These are phyloP conservation scores for Aleiodes alternator DNA, from an alignment of 2,888 invertebrate genomes.

Conservation along the genomic window DNA sequence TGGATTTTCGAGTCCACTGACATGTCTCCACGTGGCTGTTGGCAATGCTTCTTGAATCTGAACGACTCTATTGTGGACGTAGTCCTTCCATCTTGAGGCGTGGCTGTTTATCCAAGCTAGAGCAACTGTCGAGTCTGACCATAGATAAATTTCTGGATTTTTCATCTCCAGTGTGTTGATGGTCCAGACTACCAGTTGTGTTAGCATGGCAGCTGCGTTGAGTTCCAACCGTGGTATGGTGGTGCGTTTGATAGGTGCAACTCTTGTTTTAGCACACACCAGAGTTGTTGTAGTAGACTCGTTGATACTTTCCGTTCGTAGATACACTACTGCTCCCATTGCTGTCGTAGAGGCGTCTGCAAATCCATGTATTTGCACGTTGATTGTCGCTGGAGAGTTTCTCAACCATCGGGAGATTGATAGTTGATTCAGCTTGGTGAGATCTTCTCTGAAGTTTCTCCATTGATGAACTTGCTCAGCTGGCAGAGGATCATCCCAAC, in stretches of 20 bases:
- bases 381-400: background rate
- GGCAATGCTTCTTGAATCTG: constrained; percentile 49
- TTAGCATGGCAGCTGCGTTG: constrained; percentile 47
- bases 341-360: constrained; percentile 55
- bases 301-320: too few relatives aligned
- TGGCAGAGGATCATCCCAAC: background rate
- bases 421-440: background rate
- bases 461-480: background rate
- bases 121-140: constrained; percentile 51
- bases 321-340: constrained; percentile 34
- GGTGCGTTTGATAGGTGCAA: constrained; percentile 47
- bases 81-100: constrained; percentile 55
- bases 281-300: too few relatives aligned
- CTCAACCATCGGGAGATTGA: constrained; percentile 44
- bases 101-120: constrained; percentile 49
- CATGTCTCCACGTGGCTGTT: constrained; percentile 21
- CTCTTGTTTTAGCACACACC: too few relatives aligned
- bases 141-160: constrained; percentile 37
- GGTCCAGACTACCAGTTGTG: constrained; percentile 34
- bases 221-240: constrained; percentile 58
- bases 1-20: too few relatives aligned
- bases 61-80: constrained; percentile 49
- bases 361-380: constrained; percentile 51
- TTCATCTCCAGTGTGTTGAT: background rate
- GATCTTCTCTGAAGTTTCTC: background rate